phyloP scores from a whole-genome alignment of 2,797 vertebrate genomes.

The Labroides dimidiatus region DNA sequence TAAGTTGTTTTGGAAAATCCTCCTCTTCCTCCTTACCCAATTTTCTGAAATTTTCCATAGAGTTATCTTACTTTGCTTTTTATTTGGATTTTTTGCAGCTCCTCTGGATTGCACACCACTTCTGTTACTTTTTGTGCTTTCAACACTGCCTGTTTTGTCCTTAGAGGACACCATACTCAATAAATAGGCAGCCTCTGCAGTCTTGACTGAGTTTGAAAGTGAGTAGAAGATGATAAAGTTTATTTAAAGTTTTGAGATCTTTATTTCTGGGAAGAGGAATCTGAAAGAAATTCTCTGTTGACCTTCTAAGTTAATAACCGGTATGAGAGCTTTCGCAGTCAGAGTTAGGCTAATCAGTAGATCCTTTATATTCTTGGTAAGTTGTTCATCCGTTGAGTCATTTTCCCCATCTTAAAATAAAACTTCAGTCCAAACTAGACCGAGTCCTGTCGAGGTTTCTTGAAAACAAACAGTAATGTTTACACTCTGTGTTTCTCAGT shows the following conservation, averaged over 20 bases:
- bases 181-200: constrained; percentile 1
- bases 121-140: constrained; percentile 21
- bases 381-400: too few species aligned
- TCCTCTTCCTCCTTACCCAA: too few species aligned
- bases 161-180: not conserved
- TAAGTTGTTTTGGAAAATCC: too few species aligned
- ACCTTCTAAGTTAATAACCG: not conserved
- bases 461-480: too few species aligned
- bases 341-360: too few species aligned
- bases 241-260: not conserved
- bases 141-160: constrained; percentile 27
- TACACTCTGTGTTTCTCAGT: too few species aligned
- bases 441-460: too few species aligned
- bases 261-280: not conserved
- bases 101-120: constrained; percentile 14
- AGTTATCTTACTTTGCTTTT: constrained; percentile 13
- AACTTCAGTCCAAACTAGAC: too few species aligned
- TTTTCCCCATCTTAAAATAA: too few species aligned
- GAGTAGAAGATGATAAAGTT: not conserved
- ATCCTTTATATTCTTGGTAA: too few species aligned
- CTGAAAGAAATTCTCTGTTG: not conserved
- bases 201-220: not conserved
- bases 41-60: constrained; percentile 7
- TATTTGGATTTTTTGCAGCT: constrained; percentile 8
- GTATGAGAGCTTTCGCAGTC: too few species aligned